Evolutionary conservation across 2,113 vertebrate species (phyloP).

Genomic region (Chaenogobius annularis): DNA sequence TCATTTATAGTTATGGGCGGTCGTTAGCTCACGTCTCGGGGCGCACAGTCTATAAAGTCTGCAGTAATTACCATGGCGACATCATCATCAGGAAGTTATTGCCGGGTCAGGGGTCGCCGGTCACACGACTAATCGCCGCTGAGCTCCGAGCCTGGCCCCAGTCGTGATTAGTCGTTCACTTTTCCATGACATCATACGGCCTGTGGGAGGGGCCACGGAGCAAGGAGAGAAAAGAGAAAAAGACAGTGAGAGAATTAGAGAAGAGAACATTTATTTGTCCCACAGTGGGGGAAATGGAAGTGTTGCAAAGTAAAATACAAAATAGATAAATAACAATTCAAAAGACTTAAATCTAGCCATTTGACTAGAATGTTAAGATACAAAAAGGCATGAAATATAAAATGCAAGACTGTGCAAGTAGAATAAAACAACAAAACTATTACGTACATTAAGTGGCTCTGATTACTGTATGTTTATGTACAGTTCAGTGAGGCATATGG

Average conservation of each 20-base stretch:
- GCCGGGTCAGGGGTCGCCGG: constrained; percentile 30
- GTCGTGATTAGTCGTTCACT: constrained; percentile 38
- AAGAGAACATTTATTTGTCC: no score
- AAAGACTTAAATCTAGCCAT: no score
- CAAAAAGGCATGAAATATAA: no score
- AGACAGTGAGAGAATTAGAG: no score
- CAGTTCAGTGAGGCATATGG: no score
- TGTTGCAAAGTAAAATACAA: no score
- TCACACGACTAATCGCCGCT: not conserved
- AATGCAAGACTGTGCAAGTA: no score
- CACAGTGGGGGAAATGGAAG: no score
- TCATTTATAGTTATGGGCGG: constrained; percentile 33
- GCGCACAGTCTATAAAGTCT: constrained; percentile 31
- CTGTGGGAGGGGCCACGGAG: not conserved
- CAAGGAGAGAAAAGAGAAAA: not conserved
- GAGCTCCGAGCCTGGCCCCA: constrained; percentile 7
- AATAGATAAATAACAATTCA: not conserved
- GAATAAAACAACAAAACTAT: no score
- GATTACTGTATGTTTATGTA: no score
- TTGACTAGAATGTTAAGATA: no score
- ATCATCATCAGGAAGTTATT: constrained; percentile 45
- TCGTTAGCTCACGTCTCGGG: constrained; percentile 33
- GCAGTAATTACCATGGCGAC: constrained; percentile 39
- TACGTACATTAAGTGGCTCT: no score
- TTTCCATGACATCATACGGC: constrained; percentile 53